Base-by-base conservation (phyloP, 1,140 invertebrate species). In the Temnothorax nylanderi region DNA sequence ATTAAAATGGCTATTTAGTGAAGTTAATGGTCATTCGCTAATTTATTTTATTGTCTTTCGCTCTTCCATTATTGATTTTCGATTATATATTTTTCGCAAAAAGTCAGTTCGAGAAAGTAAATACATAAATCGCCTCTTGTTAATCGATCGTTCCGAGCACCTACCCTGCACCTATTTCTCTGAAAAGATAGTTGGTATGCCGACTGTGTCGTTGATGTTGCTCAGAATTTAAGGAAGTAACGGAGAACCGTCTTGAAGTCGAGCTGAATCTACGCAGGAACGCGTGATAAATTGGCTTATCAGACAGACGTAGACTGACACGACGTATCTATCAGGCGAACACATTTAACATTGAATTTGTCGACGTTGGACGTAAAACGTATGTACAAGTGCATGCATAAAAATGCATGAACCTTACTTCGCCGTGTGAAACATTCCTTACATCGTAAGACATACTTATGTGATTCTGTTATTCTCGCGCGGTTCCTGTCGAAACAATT, bases 211-310 rank as follows among this genome's bases (percentile, higher is more conserved):
- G 60, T 41, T 51, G 44, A 80, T 37, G 44, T 65, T 49, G n/a
- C 44, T 65, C 44, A 49, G 4, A 51, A 80, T 65, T 80, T 67
- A 85, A 34, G 34, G 11, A 76, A 62, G 58, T 21, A 85, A 62
- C 21, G 34, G 37, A 78, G 47, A 85, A 49, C 21, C 10, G 8
- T 18, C 21, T 11, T 44, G 16, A 47, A 77, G 41, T 85, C 58
- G 60, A 26, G 26, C 21, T 21, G 32, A 67, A 34, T 81, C n/a
- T 41, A 65, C 49, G 34, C 16, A 78, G 44, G 21, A 13, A 69
- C 16, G 13, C n/a, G 51, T 69, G 76, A 86, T 86, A 86, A 86
- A 86, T 86, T 86, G 85, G n/a, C 16, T 69, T 65, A 78, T 86
- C 34, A 58, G 41, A 65, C 10, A 54, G 41, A 80, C 58, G 41